A percentile compares a stretch with the other conserved stretches of the same genome.
Conservation (phyloP, 2,888 invertebrate species). For the Criorhina ranunculi region DNA sequence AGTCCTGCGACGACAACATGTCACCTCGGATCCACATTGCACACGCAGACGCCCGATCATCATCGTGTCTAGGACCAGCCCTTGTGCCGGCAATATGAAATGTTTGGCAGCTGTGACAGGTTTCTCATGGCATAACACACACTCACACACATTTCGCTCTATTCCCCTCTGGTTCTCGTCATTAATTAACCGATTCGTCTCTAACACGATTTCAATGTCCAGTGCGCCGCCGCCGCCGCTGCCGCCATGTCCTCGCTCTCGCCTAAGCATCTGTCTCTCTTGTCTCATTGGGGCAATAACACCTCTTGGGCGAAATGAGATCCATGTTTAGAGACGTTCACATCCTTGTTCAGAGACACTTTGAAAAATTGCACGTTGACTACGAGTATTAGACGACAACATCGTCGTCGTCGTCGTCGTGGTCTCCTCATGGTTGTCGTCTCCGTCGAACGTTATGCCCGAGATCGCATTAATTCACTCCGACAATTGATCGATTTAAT, state of each 20-base stretch:
- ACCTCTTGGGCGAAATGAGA: constrained; percentile 43
- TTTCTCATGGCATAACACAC: constrained; percentile 57
- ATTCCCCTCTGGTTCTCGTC: constrained; percentile 51
- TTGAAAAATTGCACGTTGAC: constrained; percentile 32
- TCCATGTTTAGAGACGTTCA: constrained; percentile 45
- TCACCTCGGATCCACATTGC: constrained; percentile 65
- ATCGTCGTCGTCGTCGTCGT: constrained; percentile 11
- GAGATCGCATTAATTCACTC: constrained; percentile 70
- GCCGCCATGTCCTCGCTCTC: constrained; percentile 1
- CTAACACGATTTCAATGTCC: constrained; percentile 75
- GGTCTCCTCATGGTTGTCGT: too few species aligned
- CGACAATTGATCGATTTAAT: constrained; percentile 77
- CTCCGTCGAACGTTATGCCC: constrained; percentile 51
- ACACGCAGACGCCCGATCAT: constrained; percentile 66
- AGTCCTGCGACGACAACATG: constrained; percentile 54
- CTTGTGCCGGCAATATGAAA: constrained; percentile 64
- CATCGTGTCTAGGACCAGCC: constrained; percentile 52
- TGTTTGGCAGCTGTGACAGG: constrained; percentile 75
- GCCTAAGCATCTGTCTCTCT: constrained; percentile 26
- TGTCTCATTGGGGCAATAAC: constrained; percentile 38
- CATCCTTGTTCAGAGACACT: constrained; percentile 52
- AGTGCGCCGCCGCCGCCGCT: constrained; percentile 11
- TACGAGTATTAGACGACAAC: constrained; percentile 24
- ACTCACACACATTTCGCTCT: constrained; percentile 62
- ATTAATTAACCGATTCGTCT: constrained; percentile 73